These are phyloP conservation scores for Leucozona laternaria DNA, from an alignment of 2,888 invertebrate genomes.

Conservation along the genomic window DNA sequence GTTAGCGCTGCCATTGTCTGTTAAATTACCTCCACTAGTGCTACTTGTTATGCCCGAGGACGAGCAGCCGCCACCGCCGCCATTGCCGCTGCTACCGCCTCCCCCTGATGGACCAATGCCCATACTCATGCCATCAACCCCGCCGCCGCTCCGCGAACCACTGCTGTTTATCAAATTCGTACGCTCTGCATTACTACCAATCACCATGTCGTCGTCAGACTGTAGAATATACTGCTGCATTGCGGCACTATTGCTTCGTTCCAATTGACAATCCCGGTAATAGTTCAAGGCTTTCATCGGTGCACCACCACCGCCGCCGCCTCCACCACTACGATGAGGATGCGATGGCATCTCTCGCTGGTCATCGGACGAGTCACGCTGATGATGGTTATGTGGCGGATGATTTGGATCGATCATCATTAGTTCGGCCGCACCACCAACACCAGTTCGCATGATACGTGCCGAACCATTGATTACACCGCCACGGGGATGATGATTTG, in stretches of 20 bases:
- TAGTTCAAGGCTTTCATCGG: slow-evolving; percentile 62
- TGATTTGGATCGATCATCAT: slow-evolving; percentile 65
- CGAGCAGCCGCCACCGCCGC: slow-evolving; percentile 68
- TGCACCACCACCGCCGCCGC: slow-evolving; percentile 47
- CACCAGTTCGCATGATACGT: slow-evolving; percentile 68
- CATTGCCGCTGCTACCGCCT: slow-evolving; percentile 36
- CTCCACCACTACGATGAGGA: slow-evolving; percentile 57
- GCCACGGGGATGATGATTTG: slow-evolving; percentile 74
- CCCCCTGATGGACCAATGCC: slow-evolving; percentile 28
- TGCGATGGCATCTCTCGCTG: slow-evolving; percentile 76
- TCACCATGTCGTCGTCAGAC: slow-evolving; percentile 80
- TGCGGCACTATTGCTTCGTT: slow-evolving; percentile 77
- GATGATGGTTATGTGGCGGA: slow-evolving; percentile 75
- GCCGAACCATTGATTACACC: slow-evolving; percentile 69
- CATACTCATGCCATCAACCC: slow-evolving; percentile 63
- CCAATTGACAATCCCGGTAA: slow-evolving; percentile 71
- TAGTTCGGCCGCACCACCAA: slow-evolving; percentile 60
- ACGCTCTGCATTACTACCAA: slow-evolving; percentile 81
- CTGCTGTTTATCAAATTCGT: slow-evolving; percentile 80
- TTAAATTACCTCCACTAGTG: slow-evolving; percentile 76
- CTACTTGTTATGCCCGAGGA: slow-evolving; percentile 74
- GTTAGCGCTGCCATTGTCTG: slow-evolving; percentile 67
- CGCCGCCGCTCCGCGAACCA: slow-evolving; percentile 59
- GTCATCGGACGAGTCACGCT: slow-evolving; percentile 68
- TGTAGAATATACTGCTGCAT: slow-evolving; percentile 69